These are phyloP conservation scores for Poeciliopsis prolifica DNA, from an alignment of 2,113 vertebrate genomes.

Conservation along the genomic window DNA sequence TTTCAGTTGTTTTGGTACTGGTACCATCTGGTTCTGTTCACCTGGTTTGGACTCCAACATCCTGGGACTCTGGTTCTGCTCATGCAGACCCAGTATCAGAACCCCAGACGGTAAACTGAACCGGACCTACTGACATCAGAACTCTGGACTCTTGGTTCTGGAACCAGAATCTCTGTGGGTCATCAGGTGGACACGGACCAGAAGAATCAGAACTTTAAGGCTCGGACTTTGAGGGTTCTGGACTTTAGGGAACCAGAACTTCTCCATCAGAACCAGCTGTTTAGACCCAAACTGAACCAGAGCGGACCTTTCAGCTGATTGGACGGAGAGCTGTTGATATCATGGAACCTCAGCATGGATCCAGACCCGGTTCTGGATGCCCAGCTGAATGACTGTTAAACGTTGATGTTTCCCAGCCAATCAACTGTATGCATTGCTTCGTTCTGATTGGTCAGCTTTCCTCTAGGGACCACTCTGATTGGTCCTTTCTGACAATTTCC, in stretches of 20 bases:
- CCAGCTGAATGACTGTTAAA: too few species aligned
- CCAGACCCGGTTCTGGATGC: constrained; percentile 1
- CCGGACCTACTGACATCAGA: background rate
- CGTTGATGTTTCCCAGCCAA: too few species aligned
- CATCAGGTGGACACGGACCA: background rate
- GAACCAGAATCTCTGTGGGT: too few species aligned
- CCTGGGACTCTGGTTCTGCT: background rate
- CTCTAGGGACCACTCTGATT: too few species aligned
- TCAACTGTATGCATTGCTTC: too few species aligned
- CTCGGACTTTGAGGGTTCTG: background rate
- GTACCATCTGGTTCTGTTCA: too few species aligned
- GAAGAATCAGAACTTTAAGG: background rate
- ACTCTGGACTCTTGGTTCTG: background rate
- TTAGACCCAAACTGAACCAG: background rate
- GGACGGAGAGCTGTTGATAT: too few species aligned
- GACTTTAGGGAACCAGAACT: background rate
- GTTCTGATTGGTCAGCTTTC: too few species aligned
- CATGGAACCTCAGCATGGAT: too few species aligned
- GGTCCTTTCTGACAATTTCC: too few species aligned
- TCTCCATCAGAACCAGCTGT: background rate
- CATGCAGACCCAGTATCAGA: background rate
- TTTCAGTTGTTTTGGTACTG: background rate
- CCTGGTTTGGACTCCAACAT: too few species aligned
- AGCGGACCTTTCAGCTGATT: too few species aligned
- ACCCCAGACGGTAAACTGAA: background rate